Evolutionary conservation across 2,113 vertebrate species (phyloP).

Genomic region (Drymodes brunneopygia): DNA sequence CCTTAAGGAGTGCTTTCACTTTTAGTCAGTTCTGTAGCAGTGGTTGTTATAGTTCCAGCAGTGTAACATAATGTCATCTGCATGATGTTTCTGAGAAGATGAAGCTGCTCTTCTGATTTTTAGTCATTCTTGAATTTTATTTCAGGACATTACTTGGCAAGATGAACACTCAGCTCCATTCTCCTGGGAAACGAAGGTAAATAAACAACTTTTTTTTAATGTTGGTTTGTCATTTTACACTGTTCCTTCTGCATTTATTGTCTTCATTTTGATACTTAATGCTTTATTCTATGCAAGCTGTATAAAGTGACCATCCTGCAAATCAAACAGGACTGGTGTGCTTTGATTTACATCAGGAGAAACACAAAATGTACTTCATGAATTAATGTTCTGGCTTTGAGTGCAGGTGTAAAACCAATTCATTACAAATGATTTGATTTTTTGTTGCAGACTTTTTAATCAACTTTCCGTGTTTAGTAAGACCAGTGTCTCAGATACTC

Average conservation of each 20-base stretch:
- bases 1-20: neutral
- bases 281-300: neutral
- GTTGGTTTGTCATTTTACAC: neutral
- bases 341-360: neutral
- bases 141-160: slow-evolving; percentile 97
- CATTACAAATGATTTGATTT: neutral
- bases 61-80: neutral
- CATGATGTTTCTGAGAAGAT: neutral
- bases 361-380: neutral
- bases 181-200: slow-evolving; percentile 98
- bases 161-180: slow-evolving; percentile 97
- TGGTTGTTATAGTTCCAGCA: neutral
- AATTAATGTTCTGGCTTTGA: neutral
- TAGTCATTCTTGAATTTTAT: slow-evolving; percentile 58
- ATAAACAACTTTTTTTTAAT: neutral
- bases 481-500: neutral
- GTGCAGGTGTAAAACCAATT: neutral
- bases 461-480: neutral
- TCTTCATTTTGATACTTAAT: neutral
- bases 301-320: neutral
- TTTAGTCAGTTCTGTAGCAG: neutral
- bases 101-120: neutral
- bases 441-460: neutral
- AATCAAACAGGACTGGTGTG: neutral
- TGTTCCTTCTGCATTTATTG: neutral